Conservation (phyloP, 92 coral and sea anemone species). For the Paragorgia papillata region DNA sequence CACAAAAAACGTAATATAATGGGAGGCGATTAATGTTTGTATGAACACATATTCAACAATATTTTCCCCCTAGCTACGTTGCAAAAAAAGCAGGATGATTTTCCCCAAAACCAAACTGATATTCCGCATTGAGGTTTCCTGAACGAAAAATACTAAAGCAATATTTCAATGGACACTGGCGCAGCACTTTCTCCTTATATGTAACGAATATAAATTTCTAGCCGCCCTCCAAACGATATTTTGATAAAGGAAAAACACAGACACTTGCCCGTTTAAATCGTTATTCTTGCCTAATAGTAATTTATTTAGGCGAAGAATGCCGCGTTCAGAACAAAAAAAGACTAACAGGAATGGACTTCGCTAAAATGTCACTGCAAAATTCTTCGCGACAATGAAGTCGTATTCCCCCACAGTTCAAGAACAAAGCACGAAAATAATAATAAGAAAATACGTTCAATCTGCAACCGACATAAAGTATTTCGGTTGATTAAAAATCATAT, state of each 20-base stretch:
- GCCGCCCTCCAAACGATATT: neutral
- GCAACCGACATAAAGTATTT: neutral
- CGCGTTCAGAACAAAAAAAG: neutral
- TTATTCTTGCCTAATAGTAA: neutral
- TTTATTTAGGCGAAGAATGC: neutral
- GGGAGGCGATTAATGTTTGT: too few species aligned
- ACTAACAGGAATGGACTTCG: neutral
- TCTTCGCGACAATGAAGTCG: neutral
- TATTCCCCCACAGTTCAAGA: neutral
- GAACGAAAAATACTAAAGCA: too few species aligned
- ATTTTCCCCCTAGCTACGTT: too few species aligned
- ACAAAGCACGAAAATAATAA: too few species aligned
- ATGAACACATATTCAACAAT: too few species aligned
- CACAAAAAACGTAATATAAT: too few species aligned
- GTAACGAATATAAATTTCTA: neutral
- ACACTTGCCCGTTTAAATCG: neutral
- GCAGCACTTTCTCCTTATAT: neutral
- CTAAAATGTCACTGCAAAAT: neutral
- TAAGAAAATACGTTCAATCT: too few species aligned
- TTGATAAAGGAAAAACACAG: neutral
- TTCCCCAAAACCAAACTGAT: too few species aligned
- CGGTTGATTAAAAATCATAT: neutral
- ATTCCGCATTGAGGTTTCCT: too few species aligned
- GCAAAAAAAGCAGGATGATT: too few species aligned
- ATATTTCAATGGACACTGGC: neutral